phyloP scores from a whole-genome alignment of 23 tunicate genomes.

The Phallusia fumigata region DNA sequence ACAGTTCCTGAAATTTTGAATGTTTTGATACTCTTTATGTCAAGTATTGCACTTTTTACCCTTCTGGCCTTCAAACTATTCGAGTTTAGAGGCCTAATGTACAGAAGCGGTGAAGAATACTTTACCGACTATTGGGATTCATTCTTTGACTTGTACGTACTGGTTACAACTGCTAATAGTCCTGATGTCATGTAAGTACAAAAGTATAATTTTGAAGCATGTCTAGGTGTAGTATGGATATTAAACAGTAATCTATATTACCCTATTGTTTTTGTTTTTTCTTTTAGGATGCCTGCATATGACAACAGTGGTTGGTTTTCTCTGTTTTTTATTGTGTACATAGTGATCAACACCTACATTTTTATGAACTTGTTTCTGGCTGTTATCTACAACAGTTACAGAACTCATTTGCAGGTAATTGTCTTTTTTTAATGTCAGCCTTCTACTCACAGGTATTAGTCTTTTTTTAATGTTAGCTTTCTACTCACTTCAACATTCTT shows the following conservation, averaged over 20 bases:
- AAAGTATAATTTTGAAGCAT: too few relatives aligned
- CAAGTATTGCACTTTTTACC: conserved; percentile 91
- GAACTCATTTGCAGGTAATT: conserved; percentile 68
- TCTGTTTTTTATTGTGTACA: conserved; percentile 86
- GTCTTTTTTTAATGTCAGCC: too few relatives aligned
- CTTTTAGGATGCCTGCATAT: conserved; percentile 96
- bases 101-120: conserved; percentile 53
- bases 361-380: conserved; percentile 97
- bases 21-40: conserved; percentile 80
- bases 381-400: conserved; percentile 93
- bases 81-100: conserved; percentile 47
- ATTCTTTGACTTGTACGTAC: conserved; percentile 87
- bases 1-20: conserved; percentile 92
- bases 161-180: conserved; percentile 98
- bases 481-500: background rate
- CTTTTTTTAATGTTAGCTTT: too few relatives aligned
- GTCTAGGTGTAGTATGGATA: background rate
- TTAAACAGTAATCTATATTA: background rate
- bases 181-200: conserved; percentile 93
- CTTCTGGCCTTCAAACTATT: conserved; percentile 96
- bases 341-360: conserved; percentile 94
- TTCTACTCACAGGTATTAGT: too few relatives aligned
- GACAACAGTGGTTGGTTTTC: conserved; percentile 85
- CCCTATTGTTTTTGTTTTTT: too few relatives aligned
- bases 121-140: conserved; percentile 83